Base-by-base conservation (phyloP, 2,888 invertebrate species). In the Lypha dubia region DNA sequence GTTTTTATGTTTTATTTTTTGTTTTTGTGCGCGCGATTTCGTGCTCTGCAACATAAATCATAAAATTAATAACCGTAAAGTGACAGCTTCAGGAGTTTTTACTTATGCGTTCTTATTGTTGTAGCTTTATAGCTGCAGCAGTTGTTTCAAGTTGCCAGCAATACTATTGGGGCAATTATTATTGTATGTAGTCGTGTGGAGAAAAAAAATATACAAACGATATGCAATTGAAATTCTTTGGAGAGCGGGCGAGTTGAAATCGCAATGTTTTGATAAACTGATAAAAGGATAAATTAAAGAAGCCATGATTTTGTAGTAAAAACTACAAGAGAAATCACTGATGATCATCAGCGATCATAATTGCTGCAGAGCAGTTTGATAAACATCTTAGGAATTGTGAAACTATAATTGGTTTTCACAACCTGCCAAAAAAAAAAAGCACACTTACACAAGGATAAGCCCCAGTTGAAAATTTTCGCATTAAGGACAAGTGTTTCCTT, bases 31-130 rank as follows among this genome's bases (percentile, higher is more conserved):
- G 81, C 86, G 85, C 84, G 82, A 86, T 83, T 87, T 87, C 88
- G 88, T 89, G 89, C 88, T 89, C 88, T 88, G 89, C 88, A 88
- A 89, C 90, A 91, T 91, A 91, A 91, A 91, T 91, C 91, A 91
- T 91, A 91, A 91, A 91, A 91, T 90, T 91, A 90, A 90, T 90
- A 90, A 90, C 91, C 90, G 90, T 90, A 90, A 90, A 90, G 89
- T 90, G 90, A 90, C 90, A 90, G 90, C 89, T 88, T 85, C 88
- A 89, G 88, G 87, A 86, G 83, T 75, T 81, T 83, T 79, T 71
- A 70, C 53, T 58, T 68, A 35, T 49, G 82, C 80, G 53, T 65
- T 83, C 56, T 70, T 67, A 51, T 51, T 70, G 51, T 77, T 83
- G 22, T 80, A 76, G 35, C 67, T 76, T 62, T 77, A 63, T 70